These are phyloP conservation scores for Pseudorhombus dupliciocellatus DNA, from an alignment of 2,113 vertebrate genomes.

Conservation along the genomic window DNA sequence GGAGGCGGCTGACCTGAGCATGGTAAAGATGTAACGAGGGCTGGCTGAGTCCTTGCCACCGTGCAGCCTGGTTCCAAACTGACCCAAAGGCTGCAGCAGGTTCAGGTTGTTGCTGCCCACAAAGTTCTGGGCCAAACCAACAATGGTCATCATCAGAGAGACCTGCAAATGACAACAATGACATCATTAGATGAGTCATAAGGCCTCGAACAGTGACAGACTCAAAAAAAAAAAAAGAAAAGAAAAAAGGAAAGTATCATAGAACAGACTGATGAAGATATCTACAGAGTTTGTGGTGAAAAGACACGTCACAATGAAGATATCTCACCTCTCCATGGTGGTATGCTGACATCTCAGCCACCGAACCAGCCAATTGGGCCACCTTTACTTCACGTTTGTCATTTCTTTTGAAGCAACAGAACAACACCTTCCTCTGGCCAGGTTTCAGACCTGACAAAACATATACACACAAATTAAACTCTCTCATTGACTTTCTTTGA, in stretches of 20 bases:
- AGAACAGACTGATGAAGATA: no score
- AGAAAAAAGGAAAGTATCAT: no score
- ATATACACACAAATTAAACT: slow-evolving; percentile 5
- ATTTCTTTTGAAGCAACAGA: slow-evolving; percentile 94
- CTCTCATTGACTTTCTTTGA: no score
- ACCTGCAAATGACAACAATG: slow-evolving; percentile 68
- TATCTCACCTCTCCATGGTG: slow-evolving; percentile 94
- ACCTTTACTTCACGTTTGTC: slow-evolving; percentile 98
- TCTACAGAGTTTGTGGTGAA: no score
- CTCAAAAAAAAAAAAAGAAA: no score
- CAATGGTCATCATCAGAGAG: slow-evolving; percentile 97
- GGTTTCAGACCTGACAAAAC: slow-evolving; percentile 90
- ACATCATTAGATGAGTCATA: neutral
- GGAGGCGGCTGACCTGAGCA: slow-evolving; percentile 89
- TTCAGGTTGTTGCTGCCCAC: slow-evolving; percentile 99
- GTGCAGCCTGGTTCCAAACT: slow-evolving; percentile 95
- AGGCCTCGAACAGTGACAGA: no score
- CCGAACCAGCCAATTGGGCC: slow-evolving; percentile 96
- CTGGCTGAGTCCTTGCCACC: slow-evolving; percentile 98
- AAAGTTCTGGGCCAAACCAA: slow-evolving; percentile 96
- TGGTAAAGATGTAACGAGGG: slow-evolving; percentile 99
- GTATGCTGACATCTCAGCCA: slow-evolving; percentile 98
- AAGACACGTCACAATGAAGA: no score
- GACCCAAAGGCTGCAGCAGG: slow-evolving; percentile 92
- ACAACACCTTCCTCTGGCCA: slow-evolving; percentile 96